A percentile compares a stretch with the other conserved stretches of the same genome.
phyloP scores from a whole-genome alignment of 2,888 invertebrate genomes.

The Tinea semifulvella region DNA sequence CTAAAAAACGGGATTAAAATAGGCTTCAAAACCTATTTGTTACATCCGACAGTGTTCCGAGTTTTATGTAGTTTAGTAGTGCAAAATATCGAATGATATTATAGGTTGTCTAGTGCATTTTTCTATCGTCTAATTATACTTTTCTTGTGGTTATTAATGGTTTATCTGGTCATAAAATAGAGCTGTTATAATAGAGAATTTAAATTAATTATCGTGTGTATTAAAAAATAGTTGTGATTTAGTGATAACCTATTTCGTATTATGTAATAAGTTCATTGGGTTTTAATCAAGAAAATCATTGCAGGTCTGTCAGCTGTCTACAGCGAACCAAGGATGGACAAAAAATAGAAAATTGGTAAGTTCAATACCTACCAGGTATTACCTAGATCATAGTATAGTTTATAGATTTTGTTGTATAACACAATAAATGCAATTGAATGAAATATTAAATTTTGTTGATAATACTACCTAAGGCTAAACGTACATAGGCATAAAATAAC shows the following conservation, averaged over 20 bases:
- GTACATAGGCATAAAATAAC: too few relatives aligned
- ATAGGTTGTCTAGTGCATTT: neutral
- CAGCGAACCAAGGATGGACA: slow-evolving; percentile 78
- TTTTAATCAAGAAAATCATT: slow-evolving; percentile 52
- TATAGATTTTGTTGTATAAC: too few relatives aligned
- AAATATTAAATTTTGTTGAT: too few relatives aligned
- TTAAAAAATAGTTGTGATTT: slow-evolving; percentile 21
- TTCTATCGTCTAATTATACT: neutral
- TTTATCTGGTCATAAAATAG: neutral
- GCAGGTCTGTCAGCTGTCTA: slow-evolving; percentile 81
- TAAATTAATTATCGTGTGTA: neutral
- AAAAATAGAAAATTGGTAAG: slow-evolving; percentile 81
- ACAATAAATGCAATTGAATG: too few relatives aligned
- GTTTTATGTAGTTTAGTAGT: slow-evolving; percentile 29
- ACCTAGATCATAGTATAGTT: too few relatives aligned
- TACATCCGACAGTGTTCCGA: slow-evolving; percentile 17
- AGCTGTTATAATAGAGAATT: neutral
- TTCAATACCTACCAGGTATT: too few relatives aligned
- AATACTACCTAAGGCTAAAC: too few relatives aligned
- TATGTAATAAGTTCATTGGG: slow-evolving; percentile 59
- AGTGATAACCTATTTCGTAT: slow-evolving; percentile 59
- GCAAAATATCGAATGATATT: neutral
- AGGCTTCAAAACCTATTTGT: neutral
- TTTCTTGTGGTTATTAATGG: neutral
- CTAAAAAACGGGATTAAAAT: slow-evolving; percentile 31